A percentile compares a stretch with the other conserved stretches of the same genome.
Conservation (phyloP, 2,888 invertebrate species). For the Tiliacea citrago region DNA sequence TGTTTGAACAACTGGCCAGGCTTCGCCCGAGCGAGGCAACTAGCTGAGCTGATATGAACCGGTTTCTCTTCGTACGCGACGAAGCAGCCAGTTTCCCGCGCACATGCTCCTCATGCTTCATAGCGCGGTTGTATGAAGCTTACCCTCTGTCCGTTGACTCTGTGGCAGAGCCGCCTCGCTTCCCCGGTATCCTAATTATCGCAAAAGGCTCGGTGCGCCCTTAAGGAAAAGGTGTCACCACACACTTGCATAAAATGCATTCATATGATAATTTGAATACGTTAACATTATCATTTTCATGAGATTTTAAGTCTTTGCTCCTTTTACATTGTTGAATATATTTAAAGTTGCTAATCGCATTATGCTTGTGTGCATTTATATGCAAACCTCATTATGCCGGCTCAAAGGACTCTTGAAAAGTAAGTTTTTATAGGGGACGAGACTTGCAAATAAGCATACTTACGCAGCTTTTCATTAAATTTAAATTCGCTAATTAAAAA, state of each 20-base stretch:
- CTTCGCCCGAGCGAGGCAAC: too few relatives aligned
- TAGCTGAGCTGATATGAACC: too few relatives aligned
- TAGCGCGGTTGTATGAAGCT: too few relatives aligned
- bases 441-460: neutral
- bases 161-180: too few relatives aligned
- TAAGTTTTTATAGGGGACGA: neutral
- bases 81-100: too few relatives aligned
- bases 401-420: slow-evolving; percentile 33
- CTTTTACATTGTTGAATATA: slow-evolving; percentile 53
- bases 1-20: too few relatives aligned
- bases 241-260: slow-evolving; percentile 36
- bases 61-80: too few relatives aligned
- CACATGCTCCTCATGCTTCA: too few relatives aligned
- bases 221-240: neutral
- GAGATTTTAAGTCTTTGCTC: slow-evolving; percentile 29
- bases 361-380: slow-evolving; percentile 41
- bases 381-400: slow-evolving; percentile 40
- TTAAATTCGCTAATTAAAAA: neutral
- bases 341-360: slow-evolving; percentile 47
- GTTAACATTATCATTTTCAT: slow-evolving; percentile 46
- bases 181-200: too few relatives aligned
- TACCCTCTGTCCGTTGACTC: too few relatives aligned
- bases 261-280: slow-evolving; percentile 46
- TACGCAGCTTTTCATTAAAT: neutral
- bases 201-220: too few relatives aligned